Evolutionary conservation across 1,140 invertebrate genomes (phyloP).

Genomic region (Gonioctena quinquepunctata): DNA sequence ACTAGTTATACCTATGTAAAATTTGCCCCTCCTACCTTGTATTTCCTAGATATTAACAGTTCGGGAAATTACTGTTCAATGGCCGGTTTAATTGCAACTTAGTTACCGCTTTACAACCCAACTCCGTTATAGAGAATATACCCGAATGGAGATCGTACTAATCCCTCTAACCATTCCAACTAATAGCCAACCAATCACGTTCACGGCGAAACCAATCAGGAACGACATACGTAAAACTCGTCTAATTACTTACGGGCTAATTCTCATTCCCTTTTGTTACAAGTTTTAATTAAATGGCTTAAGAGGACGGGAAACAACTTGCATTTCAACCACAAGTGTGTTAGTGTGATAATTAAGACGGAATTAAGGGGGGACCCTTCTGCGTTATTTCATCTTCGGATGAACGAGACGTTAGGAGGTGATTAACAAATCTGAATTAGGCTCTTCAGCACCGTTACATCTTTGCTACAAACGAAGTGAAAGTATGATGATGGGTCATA

Average conservation of each 20-base stretch:
- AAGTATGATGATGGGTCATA: too few relatives aligned
- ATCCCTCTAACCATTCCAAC: slow-evolving; percentile 3
- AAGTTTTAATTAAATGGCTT: slow-evolving; percentile 16
- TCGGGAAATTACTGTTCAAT: slow-evolving; percentile 2
- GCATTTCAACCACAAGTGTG: slow-evolving; percentile 7
- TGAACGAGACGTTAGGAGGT: not conserved
- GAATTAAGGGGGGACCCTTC: slow-evolving; percentile 5
- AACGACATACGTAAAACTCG: slow-evolving; percentile 14
- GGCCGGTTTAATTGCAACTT: not conserved
- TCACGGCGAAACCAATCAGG: slow-evolving; percentile 12
- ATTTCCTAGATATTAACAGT: not conserved
- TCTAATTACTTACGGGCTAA: slow-evolving; percentile 14
- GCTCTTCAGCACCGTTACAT: not conserved
- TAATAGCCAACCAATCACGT: slow-evolving; percentile 15
- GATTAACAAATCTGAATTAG: not conserved
- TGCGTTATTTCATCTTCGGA: not conserved
- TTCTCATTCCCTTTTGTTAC: slow-evolving; percentile 14
- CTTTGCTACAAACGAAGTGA: too few relatives aligned
- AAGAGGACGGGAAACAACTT: slow-evolving; percentile 2
- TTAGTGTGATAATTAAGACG: slow-evolving; percentile 13
- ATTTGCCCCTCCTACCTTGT: too few relatives aligned
- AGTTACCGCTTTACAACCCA: slow-evolving; percentile 4
- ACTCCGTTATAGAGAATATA: not conserved
- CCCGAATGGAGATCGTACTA: slow-evolving; percentile 1
- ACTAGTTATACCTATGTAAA: too few relatives aligned